Evolutionary conservation across 2,113 vertebrate genomes (phyloP), one percentile per base, ranked within the genome.

Genomic region (Macquaria ambigua): DNA sequence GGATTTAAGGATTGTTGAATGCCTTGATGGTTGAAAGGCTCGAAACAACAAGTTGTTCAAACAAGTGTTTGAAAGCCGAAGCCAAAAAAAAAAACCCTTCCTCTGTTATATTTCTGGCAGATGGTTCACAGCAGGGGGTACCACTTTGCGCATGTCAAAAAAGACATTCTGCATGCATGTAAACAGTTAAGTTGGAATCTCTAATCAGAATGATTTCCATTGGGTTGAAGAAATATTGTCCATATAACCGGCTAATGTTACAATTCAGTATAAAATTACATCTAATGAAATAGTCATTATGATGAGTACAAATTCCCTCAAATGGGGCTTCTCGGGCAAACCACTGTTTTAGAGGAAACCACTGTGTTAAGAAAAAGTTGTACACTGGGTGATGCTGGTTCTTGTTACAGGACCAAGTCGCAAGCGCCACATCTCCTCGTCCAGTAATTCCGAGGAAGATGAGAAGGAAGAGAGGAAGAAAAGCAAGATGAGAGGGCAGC

Each of bases 401-500:
- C 11, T 67, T 74, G 16, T 56, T 72, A 59, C 80, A 94, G 93
- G 94, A 80, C 91, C 88, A 6, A 58, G n/a, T 82, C 90, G 52
- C 18, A 94, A 94, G 77, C 91, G 82, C 31, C 68, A 41, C 37
- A 79, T 81, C 52, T 81, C 87, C 20, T 74, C 39, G 0, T 85
- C 79, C 63, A 91, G 85, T 81, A 53, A 90, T 18, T 93, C 88
- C 12, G 93, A 95, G 28, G 84, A 88, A 18, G 90, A 93, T 21
- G 83, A 94, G 41, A 86, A 86, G 37, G 77, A 87, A 46, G 62
- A 85, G 68, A 87, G 12, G 68, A 91, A 72, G 87, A 94, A 83
- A 91, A 92, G 52, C 78, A 93, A 77, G 80, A 86, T 31, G 46
- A 85, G 78, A 90, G 56, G 34, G 5, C 82, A 79, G 39, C 58